Conservation (phyloP, 2,888 invertebrate species). For the Tridacna gigas region DNA sequence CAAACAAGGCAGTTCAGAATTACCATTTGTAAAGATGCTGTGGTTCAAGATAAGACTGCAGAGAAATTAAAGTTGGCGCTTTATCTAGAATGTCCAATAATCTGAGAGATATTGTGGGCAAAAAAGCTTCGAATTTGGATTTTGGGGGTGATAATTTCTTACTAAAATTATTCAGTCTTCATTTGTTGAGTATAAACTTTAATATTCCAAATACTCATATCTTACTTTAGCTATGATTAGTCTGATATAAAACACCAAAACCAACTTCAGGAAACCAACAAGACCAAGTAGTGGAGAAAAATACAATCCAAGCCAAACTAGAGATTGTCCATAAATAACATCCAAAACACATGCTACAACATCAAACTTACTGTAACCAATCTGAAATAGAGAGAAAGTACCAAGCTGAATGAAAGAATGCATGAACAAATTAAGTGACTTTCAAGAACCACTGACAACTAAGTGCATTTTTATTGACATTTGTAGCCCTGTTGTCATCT, state of each 20-base stretch:
- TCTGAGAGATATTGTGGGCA: not conserved
- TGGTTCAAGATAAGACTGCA: too few relatives aligned
- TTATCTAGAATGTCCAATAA: too few relatives aligned
- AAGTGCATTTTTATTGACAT: too few relatives aligned
- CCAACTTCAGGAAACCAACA: constrained; percentile 71
- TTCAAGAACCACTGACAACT: too few relatives aligned
- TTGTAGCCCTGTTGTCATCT: too few relatives aligned
- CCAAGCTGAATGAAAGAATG: too few relatives aligned
- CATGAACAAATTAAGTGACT: too few relatives aligned
- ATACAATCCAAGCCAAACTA: constrained; percentile 79
- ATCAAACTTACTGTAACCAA: constrained; percentile 70
- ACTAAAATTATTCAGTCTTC: not conserved
- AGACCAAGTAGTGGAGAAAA: constrained; percentile 77
- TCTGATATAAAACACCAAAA: constrained; percentile 75
- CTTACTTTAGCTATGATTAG: constrained; percentile 68
- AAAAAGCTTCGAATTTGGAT: not conserved
- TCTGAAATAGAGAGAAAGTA: constrained; percentile 51
- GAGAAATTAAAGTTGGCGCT: too few relatives aligned
- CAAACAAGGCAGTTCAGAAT: too few relatives aligned
- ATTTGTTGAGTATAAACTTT: too few relatives aligned
- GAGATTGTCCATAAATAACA: constrained; percentile 77
- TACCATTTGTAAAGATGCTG: too few relatives aligned
- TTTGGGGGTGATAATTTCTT: not conserved
- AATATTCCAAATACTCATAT: too few relatives aligned
- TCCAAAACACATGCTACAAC: constrained; percentile 74